Base-by-base conservation (phyloP, 1,140 invertebrate species). In the Bombyx mori region DNA sequence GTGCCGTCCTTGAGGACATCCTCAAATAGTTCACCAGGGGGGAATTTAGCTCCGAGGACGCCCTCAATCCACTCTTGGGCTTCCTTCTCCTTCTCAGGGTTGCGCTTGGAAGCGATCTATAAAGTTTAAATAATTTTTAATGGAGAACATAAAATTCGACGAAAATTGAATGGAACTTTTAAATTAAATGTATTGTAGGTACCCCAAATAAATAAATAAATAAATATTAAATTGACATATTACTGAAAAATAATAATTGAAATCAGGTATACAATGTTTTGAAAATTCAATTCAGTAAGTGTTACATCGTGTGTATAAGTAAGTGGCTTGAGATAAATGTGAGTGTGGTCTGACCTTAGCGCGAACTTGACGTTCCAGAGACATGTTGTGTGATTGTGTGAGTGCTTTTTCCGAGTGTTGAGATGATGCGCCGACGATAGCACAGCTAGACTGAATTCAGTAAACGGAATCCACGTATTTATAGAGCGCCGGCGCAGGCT, bases 41-140 rank as follows among this genome's bases (percentile, higher is more conserved):
- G 95, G 88, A 98, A 94, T 85, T 93, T 93, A 72, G 96, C 93
- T 47, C 95, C 95, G 52, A 96, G 89, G 54, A 98, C 91, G 44
- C 89, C 82, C 86, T 98, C 96, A 61, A 99, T 94, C 97, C 97
- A 99, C 79, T 92, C 91, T 79, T 98, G 93, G 65, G 94, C 93
- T 88, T 96, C 95, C 52, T 92, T 92, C 89, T 99, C 97, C 82
- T 95, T 92, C 68, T 95, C 92, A 45, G 94, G 92, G 83, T 96
- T 94, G 67, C 97, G 93, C 89, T 98, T 97, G 69, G 94, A 92
- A 80, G 95, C 93, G 89, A 97, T 91, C 96, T 98, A 46, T 46
- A 9, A 46, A 8, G 46, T 42, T 47, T 42, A 12, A 56, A 26
- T 6, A 42, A 42, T 53, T 42, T 9, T 22, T 22, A 51, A 47